Evolutionary conservation across 1,140 invertebrate species (phyloP).

Genomic region (Zaprionus gabonicus): DNA sequence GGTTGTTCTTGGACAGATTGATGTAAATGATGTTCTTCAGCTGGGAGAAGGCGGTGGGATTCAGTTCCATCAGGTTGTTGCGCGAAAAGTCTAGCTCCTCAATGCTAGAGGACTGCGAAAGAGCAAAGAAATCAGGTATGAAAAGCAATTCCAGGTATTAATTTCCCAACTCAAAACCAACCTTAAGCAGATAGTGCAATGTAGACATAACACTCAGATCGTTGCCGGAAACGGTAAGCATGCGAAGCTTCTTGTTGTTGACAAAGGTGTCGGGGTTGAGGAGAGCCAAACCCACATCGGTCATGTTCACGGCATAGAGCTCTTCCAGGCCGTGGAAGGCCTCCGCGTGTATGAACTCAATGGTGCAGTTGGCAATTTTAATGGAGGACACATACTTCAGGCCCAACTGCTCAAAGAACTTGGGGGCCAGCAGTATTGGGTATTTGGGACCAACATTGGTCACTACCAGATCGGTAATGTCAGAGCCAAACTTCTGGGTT

Average conservation of each 20-base stretch:
- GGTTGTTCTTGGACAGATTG: slow-evolving; percentile 87
- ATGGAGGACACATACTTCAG: slow-evolving; percentile 86
- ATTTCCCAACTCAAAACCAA: slow-evolving; percentile 7
- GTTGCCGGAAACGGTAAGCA: slow-evolving; percentile 89
- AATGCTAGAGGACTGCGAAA: slow-evolving; percentile 86
- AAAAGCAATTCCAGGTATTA: background rate
- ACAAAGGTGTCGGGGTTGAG: slow-evolving; percentile 89
- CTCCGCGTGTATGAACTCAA: slow-evolving; percentile 85
- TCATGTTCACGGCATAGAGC: slow-evolving; percentile 88
- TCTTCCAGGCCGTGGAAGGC: slow-evolving; percentile 88
- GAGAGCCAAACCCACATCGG: slow-evolving; percentile 87
- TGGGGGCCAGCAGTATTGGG: slow-evolving; percentile 85
- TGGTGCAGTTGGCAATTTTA: slow-evolving; percentile 87
- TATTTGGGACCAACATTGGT: slow-evolving; percentile 86
- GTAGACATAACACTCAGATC: slow-evolving; percentile 85
- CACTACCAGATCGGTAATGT: slow-evolving; percentile 87
- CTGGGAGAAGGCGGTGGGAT: slow-evolving; percentile 86
- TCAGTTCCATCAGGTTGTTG: slow-evolving; percentile 87
- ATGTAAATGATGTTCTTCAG: slow-evolving; percentile 88
- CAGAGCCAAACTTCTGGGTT: slow-evolving; percentile 86
- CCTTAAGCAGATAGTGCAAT: slow-evolving; percentile 75
- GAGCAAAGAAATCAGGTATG: background rate
- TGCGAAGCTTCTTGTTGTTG: slow-evolving; percentile 87
- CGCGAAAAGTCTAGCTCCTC: slow-evolving; percentile 89
- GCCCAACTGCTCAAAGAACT: slow-evolving; percentile 86